Conservation (phyloP, 2,888 invertebrate species). For the Globia sparganii region DNA sequence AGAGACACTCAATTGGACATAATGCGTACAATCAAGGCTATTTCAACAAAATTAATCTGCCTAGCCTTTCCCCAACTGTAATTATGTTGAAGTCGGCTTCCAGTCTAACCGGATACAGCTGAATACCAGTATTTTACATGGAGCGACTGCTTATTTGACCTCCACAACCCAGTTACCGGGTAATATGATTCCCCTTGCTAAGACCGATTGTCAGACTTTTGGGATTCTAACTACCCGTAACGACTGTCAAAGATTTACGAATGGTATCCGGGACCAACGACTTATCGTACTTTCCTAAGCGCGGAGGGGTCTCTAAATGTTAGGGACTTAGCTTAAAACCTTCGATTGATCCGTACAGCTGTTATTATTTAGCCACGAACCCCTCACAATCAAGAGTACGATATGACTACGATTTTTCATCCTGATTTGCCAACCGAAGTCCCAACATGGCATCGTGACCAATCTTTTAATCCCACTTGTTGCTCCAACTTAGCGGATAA, state of each 20-base stretch:
- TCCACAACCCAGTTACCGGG: not conserved
- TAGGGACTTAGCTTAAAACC: not conserved
- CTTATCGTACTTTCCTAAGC: not conserved
- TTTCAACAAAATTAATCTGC: not conserved
- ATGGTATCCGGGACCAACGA: not conserved
- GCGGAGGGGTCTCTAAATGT: not conserved
- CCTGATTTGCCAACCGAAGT: not conserved
- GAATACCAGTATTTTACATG: not conserved
- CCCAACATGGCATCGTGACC: slow-evolving; percentile 43
- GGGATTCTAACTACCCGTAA: not conserved
- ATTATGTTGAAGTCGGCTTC: not conserved
- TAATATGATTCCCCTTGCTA: not conserved
- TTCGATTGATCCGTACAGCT: not conserved
- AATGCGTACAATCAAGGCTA: too few relatives aligned
- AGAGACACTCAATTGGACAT: not conserved
- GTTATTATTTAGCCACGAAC: not conserved
- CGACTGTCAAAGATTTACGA: not conserved
- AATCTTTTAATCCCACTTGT: slow-evolving; percentile 59
- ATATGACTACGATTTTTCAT: slow-evolving; percentile 6
- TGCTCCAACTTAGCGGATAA: slow-evolving; percentile 44
- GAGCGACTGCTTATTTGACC: not conserved
- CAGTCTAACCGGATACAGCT: not conserved
- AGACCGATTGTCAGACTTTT: not conserved
- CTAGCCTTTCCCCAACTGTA: not conserved
- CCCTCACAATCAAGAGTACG: not conserved